Base-by-base conservation (phyloP, 2,113 vertebrate species). In the Atrichornis clamosus region DNA sequence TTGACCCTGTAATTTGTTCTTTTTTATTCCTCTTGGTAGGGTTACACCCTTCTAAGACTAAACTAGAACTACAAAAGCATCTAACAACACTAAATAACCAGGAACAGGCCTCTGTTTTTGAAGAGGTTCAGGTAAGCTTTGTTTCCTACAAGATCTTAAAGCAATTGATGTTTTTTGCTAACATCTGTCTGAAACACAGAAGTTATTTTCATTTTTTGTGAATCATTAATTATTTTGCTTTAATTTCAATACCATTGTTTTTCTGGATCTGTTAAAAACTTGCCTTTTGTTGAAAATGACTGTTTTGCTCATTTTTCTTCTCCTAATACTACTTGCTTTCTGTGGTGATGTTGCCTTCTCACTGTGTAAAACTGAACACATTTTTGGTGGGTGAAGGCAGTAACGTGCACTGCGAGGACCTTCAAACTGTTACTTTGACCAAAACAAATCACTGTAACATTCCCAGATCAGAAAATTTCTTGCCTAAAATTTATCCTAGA, bases 31-130 rank as follows among this genome's bases (percentile, higher is more conserved):
- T 67, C 32, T 91, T 76, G 47, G 42, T 95, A 99, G 99, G 99
- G 94, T 97, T 99, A 63, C 98, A 98, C 75, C 98, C 99, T 94
- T 99, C 98, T 69, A 99, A 99, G 97, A 98, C 98, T 81, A 99
- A 99, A 96, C 95, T 99, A 96, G 99, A 99, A 95, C 98, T 99
- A 63, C 99, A 99, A 96, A 99, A 98, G 94, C 99, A 99, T 95
- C 95, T 99, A 94, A 99, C 99, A 44, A 98, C 97, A n/a, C 96
- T 99, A 96, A 98, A 98, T 81, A 99, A 99, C 92, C 95, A 98
- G 77, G 99, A 99, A 39, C 99, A 99, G 87, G 99, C 98, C 16
- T 98, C 98, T 37, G 92, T 99, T 92, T 99, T 99, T 97, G 99
- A 99, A 92, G 99, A 98, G 90, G 98, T 98, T 94, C 98, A 98